These are phyloP conservation scores for Pandemis heparana DNA, from an alignment of 2,888 invertebrate species.

Conservation along the genomic window DNA sequence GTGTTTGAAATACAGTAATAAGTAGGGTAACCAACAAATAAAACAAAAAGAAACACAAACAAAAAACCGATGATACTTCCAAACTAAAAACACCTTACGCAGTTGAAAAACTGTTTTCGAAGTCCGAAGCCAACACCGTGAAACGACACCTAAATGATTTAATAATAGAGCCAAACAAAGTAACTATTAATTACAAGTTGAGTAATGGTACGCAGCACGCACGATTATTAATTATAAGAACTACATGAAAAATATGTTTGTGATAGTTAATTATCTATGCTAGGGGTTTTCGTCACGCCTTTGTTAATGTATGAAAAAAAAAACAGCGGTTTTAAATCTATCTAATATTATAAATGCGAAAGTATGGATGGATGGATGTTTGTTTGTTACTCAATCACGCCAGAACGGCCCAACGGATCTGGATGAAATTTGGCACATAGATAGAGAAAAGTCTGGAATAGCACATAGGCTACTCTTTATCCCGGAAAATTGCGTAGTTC, in stretches of 20 bases:
- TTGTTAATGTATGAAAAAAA: neutral
- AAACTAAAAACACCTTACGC: neutral
- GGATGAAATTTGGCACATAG: too few species aligned
- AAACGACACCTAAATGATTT: neutral
- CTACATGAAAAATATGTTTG: neutral
- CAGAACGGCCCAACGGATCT: too few species aligned
- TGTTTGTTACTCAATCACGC: too few species aligned
- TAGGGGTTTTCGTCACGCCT: neutral
- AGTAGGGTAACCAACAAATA: too few species aligned
- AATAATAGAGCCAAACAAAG: conserved; percentile 3
- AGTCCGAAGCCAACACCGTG: neutral
- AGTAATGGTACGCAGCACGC: conserved; percentile 9
- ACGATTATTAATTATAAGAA: neutral
- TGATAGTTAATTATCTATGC: neutral
- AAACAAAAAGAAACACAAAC: too few species aligned
- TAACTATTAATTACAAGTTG: conserved; percentile 14
- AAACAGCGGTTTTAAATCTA: too few species aligned
- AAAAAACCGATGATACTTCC: neutral
- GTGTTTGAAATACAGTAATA: too few species aligned
- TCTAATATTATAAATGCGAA: too few species aligned
- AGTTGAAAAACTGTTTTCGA: neutral
- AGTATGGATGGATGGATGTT: too few species aligned
- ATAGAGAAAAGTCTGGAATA: too few species aligned
- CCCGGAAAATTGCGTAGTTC: too few species aligned
- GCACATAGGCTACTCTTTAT: too few species aligned